Evolutionary conservation across 2,113 vertebrate species (phyloP).

Genomic region (Herpetotheres cachinnans): DNA sequence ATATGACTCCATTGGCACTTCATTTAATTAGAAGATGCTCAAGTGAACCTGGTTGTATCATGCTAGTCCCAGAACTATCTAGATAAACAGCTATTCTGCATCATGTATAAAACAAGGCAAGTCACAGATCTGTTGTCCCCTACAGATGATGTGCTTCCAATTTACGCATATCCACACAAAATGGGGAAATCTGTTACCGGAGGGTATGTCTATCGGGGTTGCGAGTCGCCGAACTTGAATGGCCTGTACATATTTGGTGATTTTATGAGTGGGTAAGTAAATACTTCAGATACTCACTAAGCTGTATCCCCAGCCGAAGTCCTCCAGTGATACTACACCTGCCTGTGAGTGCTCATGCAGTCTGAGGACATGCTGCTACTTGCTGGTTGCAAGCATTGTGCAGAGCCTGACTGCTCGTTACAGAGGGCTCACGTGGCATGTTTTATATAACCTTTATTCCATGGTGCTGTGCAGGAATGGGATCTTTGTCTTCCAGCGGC

Average conservation of each 20-base stretch:
- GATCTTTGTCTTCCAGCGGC: not conserved
- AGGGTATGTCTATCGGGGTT: constrained; percentile 92
- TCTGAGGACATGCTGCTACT: not conserved
- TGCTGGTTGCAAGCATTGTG: not conserved
- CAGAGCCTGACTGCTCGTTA: not conserved
- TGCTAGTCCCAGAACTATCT: not conserved
- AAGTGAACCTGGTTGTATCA: not conserved
- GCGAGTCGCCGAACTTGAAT: constrained; percentile 92
- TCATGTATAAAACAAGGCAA: not conserved
- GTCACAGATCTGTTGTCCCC: not conserved
- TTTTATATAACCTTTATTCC: not conserved
- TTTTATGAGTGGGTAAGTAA: constrained; percentile 95
- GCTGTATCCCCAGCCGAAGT: not conserved
- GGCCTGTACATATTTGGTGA: constrained; percentile 97
- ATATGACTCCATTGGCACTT: not conserved
- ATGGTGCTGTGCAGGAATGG: not conserved
- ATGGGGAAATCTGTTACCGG: constrained; percentile 94
- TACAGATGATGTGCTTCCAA: constrained; percentile 90
- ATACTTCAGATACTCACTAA: not conserved
- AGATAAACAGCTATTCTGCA: not conserved
- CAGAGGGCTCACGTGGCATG: not conserved
- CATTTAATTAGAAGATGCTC: not conserved
- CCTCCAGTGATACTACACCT: not conserved
- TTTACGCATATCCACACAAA: constrained; percentile 92
- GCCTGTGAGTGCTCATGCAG: not conserved